Conservation (phyloP, 1,140 invertebrate species). For the Macrobrachium nipponense region DNA sequence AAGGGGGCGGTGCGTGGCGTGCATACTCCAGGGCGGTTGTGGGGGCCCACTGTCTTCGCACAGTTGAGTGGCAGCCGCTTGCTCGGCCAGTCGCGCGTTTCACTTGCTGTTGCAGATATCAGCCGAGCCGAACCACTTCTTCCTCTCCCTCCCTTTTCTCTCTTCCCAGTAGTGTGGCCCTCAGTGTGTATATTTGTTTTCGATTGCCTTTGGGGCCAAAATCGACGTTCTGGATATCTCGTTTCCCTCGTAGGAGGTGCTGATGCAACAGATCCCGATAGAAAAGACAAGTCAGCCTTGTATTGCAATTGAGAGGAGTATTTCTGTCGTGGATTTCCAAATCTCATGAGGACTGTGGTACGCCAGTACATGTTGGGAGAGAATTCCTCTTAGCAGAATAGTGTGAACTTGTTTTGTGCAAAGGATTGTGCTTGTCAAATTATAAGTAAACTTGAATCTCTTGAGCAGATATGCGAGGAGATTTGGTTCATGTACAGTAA, state of each 20-base stretch:
- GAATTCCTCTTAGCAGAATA: background rate
- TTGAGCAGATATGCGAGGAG: too few relatives aligned
- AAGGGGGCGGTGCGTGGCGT: slow-evolving; percentile 16
- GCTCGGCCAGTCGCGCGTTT: slow-evolving; percentile 59
- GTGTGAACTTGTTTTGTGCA: slow-evolving; percentile 31
- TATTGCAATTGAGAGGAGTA: too few relatives aligned
- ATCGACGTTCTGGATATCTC: background rate
- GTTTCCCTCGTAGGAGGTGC: background rate
- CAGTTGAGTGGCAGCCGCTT: slow-evolving; percentile 60
- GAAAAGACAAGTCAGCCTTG: too few relatives aligned
- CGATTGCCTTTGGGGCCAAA: background rate
- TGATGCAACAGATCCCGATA: too few relatives aligned
- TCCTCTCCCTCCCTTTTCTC: background rate
- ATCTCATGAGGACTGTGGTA: too few relatives aligned
- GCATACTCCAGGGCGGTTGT: slow-evolving; percentile 39
- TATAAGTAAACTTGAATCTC: too few relatives aligned
- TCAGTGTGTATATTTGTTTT: slow-evolving; percentile 28
- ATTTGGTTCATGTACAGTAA: too few relatives aligned
- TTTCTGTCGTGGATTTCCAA: too few relatives aligned
- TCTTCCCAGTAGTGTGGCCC: slow-evolving; percentile 42
- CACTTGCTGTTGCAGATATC: slow-evolving; percentile 51
- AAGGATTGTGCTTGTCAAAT: slow-evolving; percentile 11
- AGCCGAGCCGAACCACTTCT: slow-evolving; percentile 25
- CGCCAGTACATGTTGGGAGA: too few relatives aligned
- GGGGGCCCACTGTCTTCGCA: slow-evolving; percentile 47